A percentile compares a stretch with the other conserved stretches of the same genome.
Evolutionary conservation across 2,113 vertebrate genomes (phyloP).

Genomic region (Petaurus breviceps): DNA sequence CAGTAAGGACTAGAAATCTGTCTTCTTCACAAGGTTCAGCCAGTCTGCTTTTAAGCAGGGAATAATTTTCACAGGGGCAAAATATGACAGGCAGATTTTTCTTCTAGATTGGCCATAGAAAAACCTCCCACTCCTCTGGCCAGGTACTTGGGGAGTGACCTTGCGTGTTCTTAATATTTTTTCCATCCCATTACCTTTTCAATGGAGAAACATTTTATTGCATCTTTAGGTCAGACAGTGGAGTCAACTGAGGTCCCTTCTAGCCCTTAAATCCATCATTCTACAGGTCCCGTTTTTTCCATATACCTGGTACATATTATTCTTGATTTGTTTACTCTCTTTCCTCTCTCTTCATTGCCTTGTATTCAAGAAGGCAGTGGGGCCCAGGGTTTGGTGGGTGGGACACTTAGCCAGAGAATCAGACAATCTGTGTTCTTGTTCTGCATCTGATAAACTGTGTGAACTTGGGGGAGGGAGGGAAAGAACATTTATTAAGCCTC

Average conservation of each 20-base stretch:
- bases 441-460: background rate
- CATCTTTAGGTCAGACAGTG: background rate
- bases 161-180: background rate
- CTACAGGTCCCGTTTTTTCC: background rate
- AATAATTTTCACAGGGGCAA: background rate
- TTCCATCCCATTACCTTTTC: background rate
- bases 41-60: background rate
- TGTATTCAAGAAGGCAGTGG: background rate
- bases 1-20: background rate
- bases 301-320: background rate
- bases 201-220: background rate
- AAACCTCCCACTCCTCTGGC: background rate
- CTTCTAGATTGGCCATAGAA: background rate
- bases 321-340: background rate
- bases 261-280: background rate
- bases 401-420: background rate
- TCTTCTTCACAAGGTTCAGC: background rate
- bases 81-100: background rate
- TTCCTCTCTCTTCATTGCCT: background rate
- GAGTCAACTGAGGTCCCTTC: background rate
- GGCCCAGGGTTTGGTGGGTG: background rate
- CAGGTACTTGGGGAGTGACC: background rate
- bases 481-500: background rate
- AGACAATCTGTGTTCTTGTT: background rate
- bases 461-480: background rate